Evolutionary conservation across 2,113 vertebrate species (phyloP).

Genomic region (Istiophorus platypterus): DNA sequence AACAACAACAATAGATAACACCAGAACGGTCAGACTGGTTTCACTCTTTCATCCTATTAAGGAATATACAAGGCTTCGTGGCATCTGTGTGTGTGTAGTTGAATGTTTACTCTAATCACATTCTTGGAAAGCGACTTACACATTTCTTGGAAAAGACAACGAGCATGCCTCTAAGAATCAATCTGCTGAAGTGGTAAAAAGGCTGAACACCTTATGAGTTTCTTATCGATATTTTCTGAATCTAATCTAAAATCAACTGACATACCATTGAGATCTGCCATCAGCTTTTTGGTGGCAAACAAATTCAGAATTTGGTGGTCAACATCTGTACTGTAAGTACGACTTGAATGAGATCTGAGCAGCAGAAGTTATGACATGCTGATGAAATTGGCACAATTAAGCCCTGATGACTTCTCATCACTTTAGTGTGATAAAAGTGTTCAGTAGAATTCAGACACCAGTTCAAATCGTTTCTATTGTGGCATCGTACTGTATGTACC

Average conservation of each 20-base stretch:
- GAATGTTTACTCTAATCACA: neutral
- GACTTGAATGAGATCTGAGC: neutral
- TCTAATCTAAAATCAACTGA: neutral
- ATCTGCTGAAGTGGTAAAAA: neutral
- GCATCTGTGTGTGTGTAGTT: neutral
- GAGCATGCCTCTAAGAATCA: neutral
- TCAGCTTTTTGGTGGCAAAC: neutral
- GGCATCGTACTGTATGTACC: neutral
- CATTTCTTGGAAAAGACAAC: neutral
- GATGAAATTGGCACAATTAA: neutral
- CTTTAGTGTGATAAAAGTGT: neutral
- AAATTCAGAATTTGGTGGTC: neutral
- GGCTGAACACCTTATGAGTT: neutral
- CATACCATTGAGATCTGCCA: neutral
- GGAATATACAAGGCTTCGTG: neutral
- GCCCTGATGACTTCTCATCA: neutral
- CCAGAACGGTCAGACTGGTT: constrained; percentile 1
- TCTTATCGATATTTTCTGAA: neutral
- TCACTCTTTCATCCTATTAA: constrained; percentile 13
- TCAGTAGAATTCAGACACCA: neutral
- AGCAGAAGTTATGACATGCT: neutral
- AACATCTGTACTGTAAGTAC: no score
- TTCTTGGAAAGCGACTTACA: constrained; percentile 1
- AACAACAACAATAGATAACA: constrained; percentile 5
- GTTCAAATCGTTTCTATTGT: neutral